phyloP scores from a whole-genome alignment of 2,888 invertebrate genomes.

The Caenorhabditis macrosperma region DNA sequence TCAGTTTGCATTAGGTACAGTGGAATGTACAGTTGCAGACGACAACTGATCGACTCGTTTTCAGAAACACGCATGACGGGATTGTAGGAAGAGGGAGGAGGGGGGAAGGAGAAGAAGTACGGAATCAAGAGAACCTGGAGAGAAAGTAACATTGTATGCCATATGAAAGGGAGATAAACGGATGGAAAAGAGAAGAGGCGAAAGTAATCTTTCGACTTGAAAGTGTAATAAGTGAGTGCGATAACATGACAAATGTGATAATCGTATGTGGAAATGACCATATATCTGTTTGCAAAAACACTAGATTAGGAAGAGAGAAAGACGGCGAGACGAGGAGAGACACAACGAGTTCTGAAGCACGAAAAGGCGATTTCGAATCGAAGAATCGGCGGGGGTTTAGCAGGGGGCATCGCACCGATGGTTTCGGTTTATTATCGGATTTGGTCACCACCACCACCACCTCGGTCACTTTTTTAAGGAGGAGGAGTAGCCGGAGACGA shows the following conservation, averaged over 20 bases:
- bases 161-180: background rate
- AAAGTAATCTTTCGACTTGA: conserved; percentile 31
- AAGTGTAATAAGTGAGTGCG: conserved; percentile 29
- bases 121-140: background rate
- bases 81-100: background rate
- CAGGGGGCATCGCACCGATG: conserved; percentile 48
- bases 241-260: conserved; percentile 47
- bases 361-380: conserved; percentile 48
- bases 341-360: conserved; percentile 47
- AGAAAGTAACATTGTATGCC: conserved; percentile 14
- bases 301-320: conserved; percentile 11
- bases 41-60: conserved; percentile 6
- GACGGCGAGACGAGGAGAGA: conserved; percentile 19
- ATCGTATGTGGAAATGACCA: conserved; percentile 44
- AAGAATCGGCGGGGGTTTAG: conserved; percentile 31
- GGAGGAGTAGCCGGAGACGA: background rate
- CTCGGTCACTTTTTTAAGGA: conserved; percentile 41
- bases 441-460: conserved; percentile 35
- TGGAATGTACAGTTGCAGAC: conserved; percentile 23
- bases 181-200: conserved; percentile 19
- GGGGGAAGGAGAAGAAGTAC: background rate
- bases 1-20: conserved; percentile 41
- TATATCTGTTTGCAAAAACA: conserved; percentile 24
- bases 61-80: background rate
- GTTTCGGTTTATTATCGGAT: conserved; percentile 55